A percentile compares a stretch with the other conserved stretches of the same genome.
phyloP scores from a whole-genome alignment of 2,797 vertebrate genomes.

The Microhierax caerulescens region DNA sequence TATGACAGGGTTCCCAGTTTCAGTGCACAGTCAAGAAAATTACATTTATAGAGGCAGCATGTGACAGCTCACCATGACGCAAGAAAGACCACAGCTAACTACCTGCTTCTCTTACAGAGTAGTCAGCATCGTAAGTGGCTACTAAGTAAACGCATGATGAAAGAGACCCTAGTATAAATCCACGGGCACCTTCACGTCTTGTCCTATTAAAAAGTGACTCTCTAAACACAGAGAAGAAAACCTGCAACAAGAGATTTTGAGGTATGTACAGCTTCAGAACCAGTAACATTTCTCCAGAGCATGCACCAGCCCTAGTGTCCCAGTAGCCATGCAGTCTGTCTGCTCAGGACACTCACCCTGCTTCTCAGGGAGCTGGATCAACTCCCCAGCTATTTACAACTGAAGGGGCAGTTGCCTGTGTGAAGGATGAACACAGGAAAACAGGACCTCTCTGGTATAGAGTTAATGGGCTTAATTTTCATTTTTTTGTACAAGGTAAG shows the following conservation, averaged over 20 bases:
- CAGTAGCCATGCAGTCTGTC: not conserved
- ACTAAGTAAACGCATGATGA: not conserved
- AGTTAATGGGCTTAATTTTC: not conserved
- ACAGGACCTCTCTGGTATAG: not conserved
- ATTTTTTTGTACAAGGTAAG: not conserved
- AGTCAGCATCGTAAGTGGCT: not conserved
- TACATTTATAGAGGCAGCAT: not conserved
- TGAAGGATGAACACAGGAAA: not conserved
- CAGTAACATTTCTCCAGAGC: accelerated
- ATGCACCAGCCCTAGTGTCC: not conserved
- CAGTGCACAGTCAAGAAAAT: not conserved
- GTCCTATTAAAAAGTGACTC: not conserved
- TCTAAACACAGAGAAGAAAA: not conserved
- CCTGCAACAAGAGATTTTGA: not conserved
- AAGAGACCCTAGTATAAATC: not conserved
- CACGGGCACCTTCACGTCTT: not conserved
- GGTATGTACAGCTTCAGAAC: not conserved
- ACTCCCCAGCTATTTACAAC: accelerated
- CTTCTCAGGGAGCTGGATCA: not conserved
- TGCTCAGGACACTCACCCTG: not conserved
- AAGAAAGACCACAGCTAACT: not conserved
- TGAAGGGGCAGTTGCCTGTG: not conserved
- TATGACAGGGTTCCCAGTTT: not conserved
- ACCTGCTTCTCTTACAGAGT: not conserved
- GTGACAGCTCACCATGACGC: not conserved